Percentiles rank a stretch among this genome's conserved stretches.
Conservation (phyloP, 2,797 vertebrate species). For the Lacerta agilis region DNA sequence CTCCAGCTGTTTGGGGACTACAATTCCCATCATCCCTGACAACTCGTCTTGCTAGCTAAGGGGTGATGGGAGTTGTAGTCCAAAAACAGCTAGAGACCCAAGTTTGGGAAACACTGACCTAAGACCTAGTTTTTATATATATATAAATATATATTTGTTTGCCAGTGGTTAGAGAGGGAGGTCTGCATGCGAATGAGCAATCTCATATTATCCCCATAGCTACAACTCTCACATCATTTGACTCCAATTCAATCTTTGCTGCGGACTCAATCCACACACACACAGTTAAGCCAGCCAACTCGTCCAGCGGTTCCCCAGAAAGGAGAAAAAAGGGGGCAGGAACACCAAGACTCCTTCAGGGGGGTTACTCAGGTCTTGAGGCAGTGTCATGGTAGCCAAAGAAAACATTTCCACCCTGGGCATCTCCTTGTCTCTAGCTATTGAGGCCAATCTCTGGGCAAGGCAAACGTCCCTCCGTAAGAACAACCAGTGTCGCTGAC, state of each 20-base stretch:
- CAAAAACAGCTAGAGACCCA: no score
- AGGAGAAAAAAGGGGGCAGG: neutral
- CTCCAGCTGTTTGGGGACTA: no score
- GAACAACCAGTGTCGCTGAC: neutral
- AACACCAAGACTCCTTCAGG: no score
- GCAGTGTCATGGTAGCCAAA: slow-evolving; percentile 25
- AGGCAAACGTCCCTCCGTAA: neutral
- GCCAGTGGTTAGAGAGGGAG: neutral
- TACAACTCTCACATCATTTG: neutral
- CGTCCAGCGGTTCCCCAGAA: neutral
- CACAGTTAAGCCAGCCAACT: neutral
- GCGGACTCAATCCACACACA: no score
- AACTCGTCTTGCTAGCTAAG: no score
- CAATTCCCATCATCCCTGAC: no score
- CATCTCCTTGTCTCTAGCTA: neutral
- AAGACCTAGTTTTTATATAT: neutral
- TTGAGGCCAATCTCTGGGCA: neutral
- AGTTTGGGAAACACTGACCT: no score
- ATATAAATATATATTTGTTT: neutral
- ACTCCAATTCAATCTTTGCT: neutral
- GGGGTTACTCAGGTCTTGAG: neutral
- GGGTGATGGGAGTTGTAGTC: no score
- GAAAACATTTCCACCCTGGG: neutral
- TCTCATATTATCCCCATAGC: neutral
- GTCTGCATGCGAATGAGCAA: neutral